A percentile compares a stretch with the other conserved stretches of the same genome.
Conservation (phyloP, 23 tunicate genomes). For the Trididemnum clinides region DNA sequence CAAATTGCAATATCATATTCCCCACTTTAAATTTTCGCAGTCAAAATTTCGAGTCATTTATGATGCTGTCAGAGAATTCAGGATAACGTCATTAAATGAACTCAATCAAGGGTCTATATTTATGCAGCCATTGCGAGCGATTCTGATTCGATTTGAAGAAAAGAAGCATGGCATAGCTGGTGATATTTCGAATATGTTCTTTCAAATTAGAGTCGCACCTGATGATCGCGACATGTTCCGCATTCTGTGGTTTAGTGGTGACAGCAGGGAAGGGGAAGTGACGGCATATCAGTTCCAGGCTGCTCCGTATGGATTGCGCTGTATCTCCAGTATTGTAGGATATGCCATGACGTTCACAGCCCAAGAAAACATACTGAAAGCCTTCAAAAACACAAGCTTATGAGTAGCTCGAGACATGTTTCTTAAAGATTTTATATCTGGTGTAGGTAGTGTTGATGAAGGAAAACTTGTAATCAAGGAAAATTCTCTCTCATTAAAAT, state of each 20-base stretch:
- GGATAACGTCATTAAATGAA: background rate
- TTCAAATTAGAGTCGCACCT: background rate
- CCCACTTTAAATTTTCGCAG: background rate
- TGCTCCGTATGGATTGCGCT: background rate
- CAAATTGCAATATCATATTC: background rate
- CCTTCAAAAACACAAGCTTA: no score
- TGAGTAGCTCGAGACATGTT: background rate
- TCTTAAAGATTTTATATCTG: background rate
- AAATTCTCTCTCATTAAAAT: background rate
- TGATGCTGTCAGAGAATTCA: background rate
- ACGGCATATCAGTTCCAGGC: background rate
- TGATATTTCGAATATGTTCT: conserved; percentile 10
- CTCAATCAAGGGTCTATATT: background rate
- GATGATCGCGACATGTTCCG: conserved; percentile 17
- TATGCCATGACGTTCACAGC: no score
- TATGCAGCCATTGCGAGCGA: background rate
- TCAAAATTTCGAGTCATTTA: background rate
- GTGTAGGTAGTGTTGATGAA: background rate
- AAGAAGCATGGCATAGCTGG: background rate
- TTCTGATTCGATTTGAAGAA: background rate
- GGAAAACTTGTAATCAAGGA: background rate
- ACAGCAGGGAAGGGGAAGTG: background rate
- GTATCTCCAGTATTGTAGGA: no score
- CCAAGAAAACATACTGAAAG: no score
- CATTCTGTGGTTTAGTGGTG: background rate